Base-by-base conservation (phyloP, 2,797 vertebrate species). In the Myripristis jacobus region DNA sequence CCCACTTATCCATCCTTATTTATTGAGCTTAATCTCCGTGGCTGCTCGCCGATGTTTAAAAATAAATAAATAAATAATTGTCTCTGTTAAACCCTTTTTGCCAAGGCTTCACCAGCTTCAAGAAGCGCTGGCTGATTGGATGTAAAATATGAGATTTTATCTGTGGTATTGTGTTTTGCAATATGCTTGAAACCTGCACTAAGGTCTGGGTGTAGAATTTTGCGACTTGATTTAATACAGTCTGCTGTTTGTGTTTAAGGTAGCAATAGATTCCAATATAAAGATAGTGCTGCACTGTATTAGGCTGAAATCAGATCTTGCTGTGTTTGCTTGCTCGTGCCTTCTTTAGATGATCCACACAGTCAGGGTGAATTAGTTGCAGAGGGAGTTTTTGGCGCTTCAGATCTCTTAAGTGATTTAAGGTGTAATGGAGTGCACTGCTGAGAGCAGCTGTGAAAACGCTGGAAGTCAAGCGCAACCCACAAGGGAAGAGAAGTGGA, bases 391-490 rank as follows among this genome's bases (percentile, higher is more conserved):
- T 91, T 92, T 83, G 88, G 86, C 87, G 84, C 85, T 87, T 91
- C 85, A 88, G 90, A 91, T 92, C 90, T 92, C 91, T 89, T 91
- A 92, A 92, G 92, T 91, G 89, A 93, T 93, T 92, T 92, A 92
- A 92, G 91, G 89, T 92, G 91, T 91, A 92, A 93, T 92, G 89
- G 90, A 92, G 91, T 92, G 91, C 88, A 91, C 88, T 84, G 81
- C 80, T 71, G 84, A 88, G 90, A 92, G 91, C 91, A 89, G 90
- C 91, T 92, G 91, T 88, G 91, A 92, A 92, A 92, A 92, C 82
- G 84, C 71, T 86, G 84, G 77, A 90, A 92, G 87, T 89, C 89
- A 90, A 91, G 90, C 88, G 83, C 87, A 89, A 91, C 88, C 84
- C 91, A 89, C 90, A 70, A 74, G 90, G 87, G 90, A 89, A 81